Evolutionary conservation across 2,888 invertebrate species (phyloP).

Genomic region (Anarsia innoxiella): DNA sequence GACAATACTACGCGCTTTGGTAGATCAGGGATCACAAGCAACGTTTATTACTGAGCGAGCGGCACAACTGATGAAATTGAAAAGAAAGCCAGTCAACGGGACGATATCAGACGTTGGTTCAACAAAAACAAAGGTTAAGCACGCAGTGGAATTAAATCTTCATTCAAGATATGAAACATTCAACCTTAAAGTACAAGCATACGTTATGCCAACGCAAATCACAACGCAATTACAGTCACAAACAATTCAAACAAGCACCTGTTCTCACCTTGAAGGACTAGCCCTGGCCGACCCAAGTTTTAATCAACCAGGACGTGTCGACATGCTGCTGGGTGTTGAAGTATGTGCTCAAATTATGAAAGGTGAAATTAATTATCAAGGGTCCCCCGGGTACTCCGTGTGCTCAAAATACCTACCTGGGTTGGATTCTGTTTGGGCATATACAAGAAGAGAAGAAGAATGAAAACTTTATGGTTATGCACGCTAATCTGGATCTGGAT

Average conservation of each 20-base stretch:
- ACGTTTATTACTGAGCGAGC: slow-evolving; percentile 19
- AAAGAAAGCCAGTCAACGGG: too few species aligned
- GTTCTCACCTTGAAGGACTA: slow-evolving; percentile 17
- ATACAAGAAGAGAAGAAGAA: too few species aligned
- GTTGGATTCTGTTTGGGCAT: neutral
- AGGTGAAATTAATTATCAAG: neutral
- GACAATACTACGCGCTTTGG: slow-evolving; percentile 14
- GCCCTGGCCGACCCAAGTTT: slow-evolving; percentile 20
- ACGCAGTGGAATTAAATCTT: too few species aligned
- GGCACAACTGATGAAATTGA: slow-evolving; percentile 17
- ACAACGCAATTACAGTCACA: slow-evolving; percentile 5
- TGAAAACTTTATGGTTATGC: too few species aligned
- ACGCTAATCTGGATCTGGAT: too few species aligned
- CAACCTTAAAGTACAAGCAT: slow-evolving; percentile 9
- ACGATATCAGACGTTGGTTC: too few species aligned
- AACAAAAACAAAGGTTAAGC: too few species aligned
- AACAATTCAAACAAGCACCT: slow-evolving; percentile 6
- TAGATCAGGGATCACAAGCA: slow-evolving; percentile 19
- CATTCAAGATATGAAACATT: too few species aligned
- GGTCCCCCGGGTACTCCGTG: neutral
- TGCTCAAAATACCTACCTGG: neutral
- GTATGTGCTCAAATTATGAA: slow-evolving; percentile 6
- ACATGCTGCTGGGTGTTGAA: slow-evolving; percentile 22
- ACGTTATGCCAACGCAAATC: slow-evolving; percentile 1
- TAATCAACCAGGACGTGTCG: slow-evolving; percentile 18